These are phyloP conservation scores for Cydia pomonella DNA, from an alignment of 1,140 invertebrate species.

Conservation along the genomic window DNA sequence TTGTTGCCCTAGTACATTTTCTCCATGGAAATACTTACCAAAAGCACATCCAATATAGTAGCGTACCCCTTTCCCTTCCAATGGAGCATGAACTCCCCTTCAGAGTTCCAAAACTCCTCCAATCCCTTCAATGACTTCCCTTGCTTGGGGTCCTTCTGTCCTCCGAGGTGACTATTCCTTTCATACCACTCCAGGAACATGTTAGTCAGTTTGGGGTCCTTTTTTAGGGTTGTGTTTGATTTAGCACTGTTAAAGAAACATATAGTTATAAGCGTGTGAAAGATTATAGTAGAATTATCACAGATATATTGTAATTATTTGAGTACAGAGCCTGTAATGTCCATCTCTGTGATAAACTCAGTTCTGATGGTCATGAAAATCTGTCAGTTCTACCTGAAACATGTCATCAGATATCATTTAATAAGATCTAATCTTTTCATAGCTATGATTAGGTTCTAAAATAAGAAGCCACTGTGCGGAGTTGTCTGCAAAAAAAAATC, in stretches of 20 bases:
- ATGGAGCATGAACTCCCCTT: slow-evolving; percentile 70
- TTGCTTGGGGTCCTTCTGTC: slow-evolving; percentile 53
- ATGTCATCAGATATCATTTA: too few species aligned
- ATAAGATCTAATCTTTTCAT: too few species aligned
- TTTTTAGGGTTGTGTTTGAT: slow-evolving; percentile 51
- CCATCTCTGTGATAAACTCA: too few species aligned
- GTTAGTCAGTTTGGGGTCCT: slow-evolving; percentile 48
- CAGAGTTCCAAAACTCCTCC: slow-evolving; percentile 59
- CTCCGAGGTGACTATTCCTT: slow-evolving; percentile 61
- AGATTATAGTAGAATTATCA: slow-evolving; percentile 34
- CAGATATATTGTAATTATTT: too few species aligned
- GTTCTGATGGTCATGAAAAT: too few species aligned
- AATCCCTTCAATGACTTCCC: slow-evolving; percentile 70
- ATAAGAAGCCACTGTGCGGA: too few species aligned
- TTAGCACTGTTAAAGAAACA: slow-evolving; percentile 51
- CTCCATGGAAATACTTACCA: slow-evolving; percentile 58
- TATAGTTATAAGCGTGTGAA: not conserved
- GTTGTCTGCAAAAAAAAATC: too few species aligned
- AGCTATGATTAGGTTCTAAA: too few species aligned
- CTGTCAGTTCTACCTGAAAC: too few species aligned
- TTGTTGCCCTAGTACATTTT: too few species aligned
- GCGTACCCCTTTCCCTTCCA: slow-evolving; percentile 74
- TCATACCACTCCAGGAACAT: slow-evolving; percentile 63
- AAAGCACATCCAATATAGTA: slow-evolving; percentile 67
- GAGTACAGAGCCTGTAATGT: too few species aligned